Evolutionary conservation across 2,113 vertebrate species (phyloP), one percentile per base, ranked within the genome.

Genomic region (Silurus meridionalis): DNA sequence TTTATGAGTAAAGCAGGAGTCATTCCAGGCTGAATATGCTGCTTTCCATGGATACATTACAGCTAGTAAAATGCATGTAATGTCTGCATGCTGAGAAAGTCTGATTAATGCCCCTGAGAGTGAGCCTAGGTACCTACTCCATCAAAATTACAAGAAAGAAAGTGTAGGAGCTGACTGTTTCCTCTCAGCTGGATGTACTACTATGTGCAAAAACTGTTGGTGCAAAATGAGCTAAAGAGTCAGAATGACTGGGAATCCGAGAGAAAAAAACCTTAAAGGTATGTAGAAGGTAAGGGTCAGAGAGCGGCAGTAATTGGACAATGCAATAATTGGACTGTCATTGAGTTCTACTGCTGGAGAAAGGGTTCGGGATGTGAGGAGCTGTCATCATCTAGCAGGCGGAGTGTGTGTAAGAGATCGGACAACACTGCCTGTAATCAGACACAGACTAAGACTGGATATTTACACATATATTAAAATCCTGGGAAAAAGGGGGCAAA

Each of bases 51-150:
- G 90, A 91, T 87, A 82, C 87, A 91, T 80, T 84, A 84, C 72
- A 84, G 85, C 67, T 89, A 71, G 88, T 86, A 74, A 79, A 83
- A 90, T 90, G 84, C 85, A 71, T 81, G 86, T 64, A 55, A 83
- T 50, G 87, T 92, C 80, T 75, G 53, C 79, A 81, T 87, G 85
- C 88, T 82, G 64, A 67, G 81, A 75, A 88, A 66, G 79, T 48
- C 79, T 91, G 91, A 92, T 93, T 91, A 93, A 92, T 93, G 86
- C 82, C 83, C 19, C n/a, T 21, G 81, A 91, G 89, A 85, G 69
- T 84, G 80, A 86, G 84, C 89, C 88, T 82, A 89, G 90, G 88
- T 87, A 88, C 84, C 78, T 75, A 88, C 88, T 91, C 88, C 87
- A 91, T 92, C 89, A 89, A 80, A 90, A 89, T 92, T 88, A 90